Base-by-base conservation (phyloP, 2,888 invertebrate genomes). In the Tetheella fluctuosa region DNA sequence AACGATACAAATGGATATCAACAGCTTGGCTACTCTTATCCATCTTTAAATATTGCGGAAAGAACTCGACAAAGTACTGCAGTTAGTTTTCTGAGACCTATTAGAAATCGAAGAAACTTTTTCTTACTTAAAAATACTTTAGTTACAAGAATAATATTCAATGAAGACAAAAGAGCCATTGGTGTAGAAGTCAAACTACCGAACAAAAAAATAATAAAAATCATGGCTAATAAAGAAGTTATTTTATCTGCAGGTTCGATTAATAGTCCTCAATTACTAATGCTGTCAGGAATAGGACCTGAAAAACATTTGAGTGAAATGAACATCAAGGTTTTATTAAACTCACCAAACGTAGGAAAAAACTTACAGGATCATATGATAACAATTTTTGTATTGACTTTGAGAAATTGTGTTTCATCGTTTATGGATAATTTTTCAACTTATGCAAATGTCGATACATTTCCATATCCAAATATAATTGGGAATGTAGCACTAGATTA, bases 271-370 rank as follows among this genome's bases (percentile, higher is more conserved):
- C 58, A 62, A 52, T n/a, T 64, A 17, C 23, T 64, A 23, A 64
- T 64, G 64, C 23, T 62, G 3, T 64, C 64, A 34, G 64, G 64
- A 6, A 52, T 64, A 42, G 64, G 64, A 23, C 64, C 64, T 10
- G 53, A 53, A 48, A 28, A 54, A 13, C 61, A 64, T 15, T 62
- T 62, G 17, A 17, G 23, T 30, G 54, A 60, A 53, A 64, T 37
- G 5, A 37, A 52, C 13, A 54, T 64, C 8, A 1, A 56, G 7
- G 58, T 62, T 1, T 34, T 62, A 39, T 37, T 64, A 17, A 62
- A 64, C n/a, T 58, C 56, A 10, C 62, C 64, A 17, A n/a, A 56
- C 15, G 64, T 64, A 2, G 60, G 64, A 8, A 30, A 64, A 52
- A 64, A 64, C 4, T 54, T 64, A 10, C 60, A 64, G 13, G 64